Evolutionary conservation across 2,888 invertebrate genomes (phyloP).

Genomic region (Rhopalosiphum nymphaeae): DNA sequence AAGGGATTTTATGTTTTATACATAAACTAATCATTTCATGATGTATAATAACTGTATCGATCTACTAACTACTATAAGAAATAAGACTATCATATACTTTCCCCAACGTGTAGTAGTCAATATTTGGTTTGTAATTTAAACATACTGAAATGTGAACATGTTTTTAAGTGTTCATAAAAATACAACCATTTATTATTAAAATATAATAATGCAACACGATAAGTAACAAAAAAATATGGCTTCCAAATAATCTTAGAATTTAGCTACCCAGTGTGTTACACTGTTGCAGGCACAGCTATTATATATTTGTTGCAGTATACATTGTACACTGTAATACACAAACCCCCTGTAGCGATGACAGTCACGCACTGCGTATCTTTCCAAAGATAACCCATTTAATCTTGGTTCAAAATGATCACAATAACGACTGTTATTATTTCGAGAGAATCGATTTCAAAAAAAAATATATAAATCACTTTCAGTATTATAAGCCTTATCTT

Average conservation of each 20-base stretch:
- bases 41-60: background rate
- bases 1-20: background rate
- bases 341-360: background rate
- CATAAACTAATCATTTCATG: background rate
- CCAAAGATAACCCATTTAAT: background rate
- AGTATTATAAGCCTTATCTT: background rate
- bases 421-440: background rate
- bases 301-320: background rate
- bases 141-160: background rate
- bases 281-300: background rate
- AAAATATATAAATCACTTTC: background rate
- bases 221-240: background rate
- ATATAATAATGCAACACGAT: background rate
- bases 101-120: background rate
- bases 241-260: background rate
- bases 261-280: background rate
- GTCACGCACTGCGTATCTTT: background rate
- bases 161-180: background rate
- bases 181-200: background rate
- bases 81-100: background rate
- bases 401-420: constrained; percentile 13
- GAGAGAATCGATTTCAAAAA: background rate
- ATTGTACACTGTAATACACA: background rate
- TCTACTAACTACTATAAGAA: background rate
- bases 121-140: background rate